These are phyloP conservation scores for Scaptomyza parva DNA, from an alignment of 2,888 invertebrate genomes.

Conservation along the genomic window DNA sequence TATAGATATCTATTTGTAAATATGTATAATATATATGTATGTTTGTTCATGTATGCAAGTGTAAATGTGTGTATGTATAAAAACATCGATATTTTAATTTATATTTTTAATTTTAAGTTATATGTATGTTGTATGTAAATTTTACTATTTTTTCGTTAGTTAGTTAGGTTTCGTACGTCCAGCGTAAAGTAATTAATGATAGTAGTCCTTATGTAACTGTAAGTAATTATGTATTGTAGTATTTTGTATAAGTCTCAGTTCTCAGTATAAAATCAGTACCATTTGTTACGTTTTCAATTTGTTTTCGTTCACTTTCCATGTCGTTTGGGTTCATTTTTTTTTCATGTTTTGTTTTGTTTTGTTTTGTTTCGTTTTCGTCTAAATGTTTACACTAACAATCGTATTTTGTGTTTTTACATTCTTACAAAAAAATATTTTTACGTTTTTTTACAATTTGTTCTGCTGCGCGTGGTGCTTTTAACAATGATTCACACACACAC, in stretches of 20 bases:
- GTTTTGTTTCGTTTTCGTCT: constrained; percentile 38
- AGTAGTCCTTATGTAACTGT: constrained; percentile 70
- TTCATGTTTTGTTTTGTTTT: constrained; percentile 19
- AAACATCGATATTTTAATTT: background rate
- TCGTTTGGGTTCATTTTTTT: constrained; percentile 29
- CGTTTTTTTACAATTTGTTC: constrained; percentile 38
- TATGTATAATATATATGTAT: constrained; percentile 33
- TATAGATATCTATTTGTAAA: constrained; percentile 24
- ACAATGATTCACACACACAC: constrained; percentile 15
- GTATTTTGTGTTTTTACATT: constrained; percentile 30
- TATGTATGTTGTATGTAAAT: constrained; percentile 62
- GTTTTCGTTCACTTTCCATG: constrained; percentile 43
- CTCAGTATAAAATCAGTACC: constrained; percentile 81
- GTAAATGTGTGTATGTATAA: background rate
- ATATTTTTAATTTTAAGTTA: constrained; percentile 6
- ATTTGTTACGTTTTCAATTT: constrained; percentile 67
- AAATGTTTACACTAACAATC: constrained; percentile 40
- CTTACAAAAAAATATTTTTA: constrained; percentile 59
- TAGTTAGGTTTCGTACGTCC: constrained; percentile 47
- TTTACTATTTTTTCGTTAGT: constrained; percentile 71
- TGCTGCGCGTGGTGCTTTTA: constrained; percentile 77
- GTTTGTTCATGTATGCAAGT: constrained; percentile 29
- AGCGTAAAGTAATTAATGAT: constrained; percentile 63
- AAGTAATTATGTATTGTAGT: constrained; percentile 40
- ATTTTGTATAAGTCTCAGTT: constrained; percentile 79